Evolutionary conservation across 2,113 vertebrate species (phyloP).

Genomic region (Falcunculus frontatus): DNA sequence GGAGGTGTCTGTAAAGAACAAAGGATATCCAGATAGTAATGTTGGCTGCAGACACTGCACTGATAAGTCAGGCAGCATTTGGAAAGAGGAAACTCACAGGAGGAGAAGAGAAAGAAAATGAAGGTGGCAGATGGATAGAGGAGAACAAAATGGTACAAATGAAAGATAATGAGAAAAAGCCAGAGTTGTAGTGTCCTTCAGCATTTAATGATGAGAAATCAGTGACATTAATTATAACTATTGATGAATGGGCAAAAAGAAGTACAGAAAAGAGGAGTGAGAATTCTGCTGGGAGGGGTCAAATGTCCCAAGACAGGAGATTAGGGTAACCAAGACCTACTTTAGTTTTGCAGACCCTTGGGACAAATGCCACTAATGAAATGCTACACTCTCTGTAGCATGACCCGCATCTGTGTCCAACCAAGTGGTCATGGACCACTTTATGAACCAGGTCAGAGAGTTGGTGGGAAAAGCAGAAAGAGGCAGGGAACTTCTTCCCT

Average conservation of each 20-base stretch:
- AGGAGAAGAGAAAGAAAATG: neutral
- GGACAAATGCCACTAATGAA: neutral
- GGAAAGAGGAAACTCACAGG: neutral
- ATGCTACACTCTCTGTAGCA: neutral
- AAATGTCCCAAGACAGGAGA: neutral
- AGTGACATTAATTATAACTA: neutral
- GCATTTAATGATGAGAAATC: neutral
- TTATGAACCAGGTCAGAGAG: neutral
- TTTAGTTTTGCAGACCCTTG: neutral
- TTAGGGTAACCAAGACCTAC: neutral
- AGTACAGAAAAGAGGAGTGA: neutral
- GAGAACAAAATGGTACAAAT: neutral
- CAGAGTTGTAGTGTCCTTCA: neutral
- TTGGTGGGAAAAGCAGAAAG: neutral
- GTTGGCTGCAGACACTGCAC: neutral
- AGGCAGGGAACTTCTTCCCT: neutral
- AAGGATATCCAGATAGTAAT: constrained; percentile 6
- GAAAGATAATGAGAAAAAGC: neutral
- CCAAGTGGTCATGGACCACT: neutral
- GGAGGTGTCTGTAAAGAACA: constrained; percentile 24
- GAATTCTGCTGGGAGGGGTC: neutral
- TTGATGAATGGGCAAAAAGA: neutral
- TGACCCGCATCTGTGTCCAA: neutral
- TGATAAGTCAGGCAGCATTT: neutral
- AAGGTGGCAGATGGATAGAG: neutral